Base-by-base conservation (phyloP, 2,797 vertebrate genomes). In the Nyctibius grandis region DNA sequence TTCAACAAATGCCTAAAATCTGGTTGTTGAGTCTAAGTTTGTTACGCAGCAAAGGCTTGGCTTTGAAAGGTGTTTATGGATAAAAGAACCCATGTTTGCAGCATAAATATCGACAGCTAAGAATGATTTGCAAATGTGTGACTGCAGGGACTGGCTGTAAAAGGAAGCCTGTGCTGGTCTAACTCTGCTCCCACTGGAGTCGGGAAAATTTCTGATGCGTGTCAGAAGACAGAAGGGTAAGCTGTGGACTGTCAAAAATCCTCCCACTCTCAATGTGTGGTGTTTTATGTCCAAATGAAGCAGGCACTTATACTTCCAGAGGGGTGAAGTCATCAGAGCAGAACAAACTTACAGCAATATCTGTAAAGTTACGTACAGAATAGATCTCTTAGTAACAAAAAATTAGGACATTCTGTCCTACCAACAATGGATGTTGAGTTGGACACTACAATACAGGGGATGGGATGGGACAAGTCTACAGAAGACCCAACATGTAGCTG, bases 201-300 rank as follows among this genome's bases (percentile, higher is more conserved):
- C 12, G 47, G 28, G 34, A n/a, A 51, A 42, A 22, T 42, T 69
- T 80, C 78, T 87, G 47, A 68, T 23, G 60, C 1, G 0, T 33
- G 47, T 85, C 82, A 77, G 87, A 34, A 79, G 56, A 15, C 56
- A 48, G 54, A 67, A 82, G 77, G 53, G 61, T 45, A 3, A 86
- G 60, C 60, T 59, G 75, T 44, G 81, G 63, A 53, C 64, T 76
- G 57, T 22, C 44, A 36, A n/a, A 83, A 89, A n/a, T 44, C 82
- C 34, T 91, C 63, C 73, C 45, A 25, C 50, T 75, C 69, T 64
- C 85, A 33, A 5, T 15, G 69, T 6, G 33, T 74, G 88, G 68
- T 53, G 15, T 53, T 88, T 89, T 45, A 57, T 90, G 73, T 68
- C 91, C 91, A 90, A 90, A 91, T 45, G 82, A 84, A 79, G 53